A percentile compares a stretch with the other conserved stretches of the same genome.
These are phyloP conservation scores for Colletes gigas DNA, from an alignment of 1,140 invertebrate genomes.

Conservation along the genomic window DNA sequence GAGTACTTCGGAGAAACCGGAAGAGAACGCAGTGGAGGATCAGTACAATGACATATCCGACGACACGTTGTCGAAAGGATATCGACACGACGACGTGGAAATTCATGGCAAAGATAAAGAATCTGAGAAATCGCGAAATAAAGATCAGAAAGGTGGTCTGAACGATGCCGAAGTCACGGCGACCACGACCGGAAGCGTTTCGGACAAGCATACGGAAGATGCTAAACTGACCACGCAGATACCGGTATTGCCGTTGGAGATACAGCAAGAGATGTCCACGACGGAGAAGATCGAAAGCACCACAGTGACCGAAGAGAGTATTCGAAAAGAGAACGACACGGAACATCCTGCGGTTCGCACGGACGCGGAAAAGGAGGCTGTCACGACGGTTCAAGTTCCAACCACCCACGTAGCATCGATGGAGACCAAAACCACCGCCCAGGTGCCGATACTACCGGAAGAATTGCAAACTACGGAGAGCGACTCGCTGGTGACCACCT, in stretches of 20 bases:
- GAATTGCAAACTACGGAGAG: constrained; percentile 73
- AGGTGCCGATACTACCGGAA: constrained; percentile 76
- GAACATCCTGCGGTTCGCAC: constrained; percentile 6
- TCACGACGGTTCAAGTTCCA: constrained; percentile 42
- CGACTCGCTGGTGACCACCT: constrained; percentile 41
- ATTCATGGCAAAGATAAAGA: constrained; percentile 24
- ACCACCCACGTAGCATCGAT: constrained; percentile 64
- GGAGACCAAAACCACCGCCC: constrained; percentile 75
- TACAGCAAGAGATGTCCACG: constrained; percentile 74
- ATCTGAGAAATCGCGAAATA: constrained; percentile 24
- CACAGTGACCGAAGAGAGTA: constrained; percentile 33
- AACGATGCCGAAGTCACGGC: constrained; percentile 11
- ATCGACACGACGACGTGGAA: constrained; percentile 42
- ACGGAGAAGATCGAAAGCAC: constrained; percentile 65
- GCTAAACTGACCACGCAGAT: constrained; percentile 74
- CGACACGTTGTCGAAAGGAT: constrained; percentile 65
- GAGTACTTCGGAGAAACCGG: constrained; percentile 59
- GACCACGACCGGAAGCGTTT: constrained; percentile 14
- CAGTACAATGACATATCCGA: constrained; percentile 78
- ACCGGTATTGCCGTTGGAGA: constrained; percentile 76
- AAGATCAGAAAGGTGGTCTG: constrained; percentile 5
- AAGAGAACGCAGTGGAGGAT: constrained; percentile 74
- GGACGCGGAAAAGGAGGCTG: constrained; percentile 55
- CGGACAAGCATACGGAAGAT: constrained; percentile 70
- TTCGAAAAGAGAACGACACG: constrained; percentile 38